These are phyloP conservation scores for Aphelenchoides avenae DNA, from an alignment of 1,140 invertebrate species.

Conservation along the genomic window DNA sequence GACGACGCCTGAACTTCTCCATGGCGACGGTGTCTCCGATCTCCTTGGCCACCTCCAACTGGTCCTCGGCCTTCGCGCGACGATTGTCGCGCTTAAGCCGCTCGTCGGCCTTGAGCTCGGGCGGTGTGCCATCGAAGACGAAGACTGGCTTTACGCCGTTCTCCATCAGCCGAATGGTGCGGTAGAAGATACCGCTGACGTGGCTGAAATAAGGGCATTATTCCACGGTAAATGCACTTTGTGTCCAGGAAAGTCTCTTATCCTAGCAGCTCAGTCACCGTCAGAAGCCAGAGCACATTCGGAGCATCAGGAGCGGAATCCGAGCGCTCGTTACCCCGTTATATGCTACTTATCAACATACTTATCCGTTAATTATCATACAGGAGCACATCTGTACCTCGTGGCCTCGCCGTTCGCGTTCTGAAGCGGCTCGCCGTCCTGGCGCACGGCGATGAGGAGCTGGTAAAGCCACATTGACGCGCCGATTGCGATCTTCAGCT, in stretches of 20 bases:
- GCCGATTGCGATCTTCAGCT: constrained; percentile 85
- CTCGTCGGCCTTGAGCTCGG: constrained; percentile 63
- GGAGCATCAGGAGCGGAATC: too few relatives aligned
- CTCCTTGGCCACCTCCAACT: constrained; percentile 81
- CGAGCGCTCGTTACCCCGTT: too few relatives aligned
- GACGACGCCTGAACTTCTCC: constrained; percentile 71
- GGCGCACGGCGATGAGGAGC: constrained; percentile 89
- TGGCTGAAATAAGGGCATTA: too few relatives aligned
- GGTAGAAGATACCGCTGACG: constrained; percentile 91
- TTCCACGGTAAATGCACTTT: too few relatives aligned
- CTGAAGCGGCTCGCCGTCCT: constrained; percentile 76
- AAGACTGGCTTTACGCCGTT: constrained; percentile 98
- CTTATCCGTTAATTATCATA: too few relatives aligned
- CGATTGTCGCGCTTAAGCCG: constrained; percentile 80
- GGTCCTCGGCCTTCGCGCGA: constrained; percentile 84
- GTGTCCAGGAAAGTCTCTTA: too few relatives aligned
- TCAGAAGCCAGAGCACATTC: too few relatives aligned
- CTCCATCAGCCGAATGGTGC: constrained; percentile 87
- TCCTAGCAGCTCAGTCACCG: too few relatives aligned
- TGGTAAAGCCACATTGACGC: constrained; percentile 98
- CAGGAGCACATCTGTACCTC: too few relatives aligned
- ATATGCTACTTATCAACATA: too few relatives aligned
- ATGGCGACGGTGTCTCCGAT: constrained; percentile 65
- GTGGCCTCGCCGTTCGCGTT: constrained; percentile 91
- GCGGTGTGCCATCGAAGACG: constrained; percentile 73